phyloP scores from a whole-genome alignment of 2,113 vertebrate species.

The Australoheros scitulus region DNA sequence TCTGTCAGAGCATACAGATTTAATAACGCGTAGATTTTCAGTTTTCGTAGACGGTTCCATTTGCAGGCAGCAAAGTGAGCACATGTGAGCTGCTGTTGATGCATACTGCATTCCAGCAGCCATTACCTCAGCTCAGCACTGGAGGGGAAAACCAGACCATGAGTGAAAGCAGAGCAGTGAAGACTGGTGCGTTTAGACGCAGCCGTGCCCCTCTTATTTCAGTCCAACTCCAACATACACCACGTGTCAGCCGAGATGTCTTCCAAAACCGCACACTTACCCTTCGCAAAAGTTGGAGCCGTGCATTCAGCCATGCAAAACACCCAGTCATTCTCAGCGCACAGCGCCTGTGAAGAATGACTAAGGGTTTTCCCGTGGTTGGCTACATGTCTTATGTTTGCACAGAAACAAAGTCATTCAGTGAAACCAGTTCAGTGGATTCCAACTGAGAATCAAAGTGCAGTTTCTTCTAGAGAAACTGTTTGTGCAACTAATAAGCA shows the following conservation, averaged over 20 bases:
- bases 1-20: too few species aligned
- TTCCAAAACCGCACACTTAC: conserved; percentile 15
- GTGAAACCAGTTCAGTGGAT: too few species aligned
- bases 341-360: neutral
- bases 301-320: neutral
- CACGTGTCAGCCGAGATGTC: neutral
- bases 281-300: neutral
- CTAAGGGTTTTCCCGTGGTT: conserved; percentile 2
- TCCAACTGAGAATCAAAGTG: neutral
- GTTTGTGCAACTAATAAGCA: neutral
- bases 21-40: too few species aligned
- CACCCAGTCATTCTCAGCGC: neutral
- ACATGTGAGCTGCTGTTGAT: neutral
- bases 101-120: neutral
- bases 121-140: neutral
- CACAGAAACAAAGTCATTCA: neutral
- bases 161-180: neutral
- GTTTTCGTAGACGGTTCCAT: too few species aligned
- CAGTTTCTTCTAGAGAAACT: neutral
- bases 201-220: neutral
- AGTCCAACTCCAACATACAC: neutral
- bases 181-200: neutral
- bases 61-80: too few species aligned
- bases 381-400: neutral
- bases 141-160: neutral